These are phyloP conservation scores for Cottus gobio DNA, from an alignment of 2,113 vertebrate genomes.

Conservation along the genomic window DNA sequence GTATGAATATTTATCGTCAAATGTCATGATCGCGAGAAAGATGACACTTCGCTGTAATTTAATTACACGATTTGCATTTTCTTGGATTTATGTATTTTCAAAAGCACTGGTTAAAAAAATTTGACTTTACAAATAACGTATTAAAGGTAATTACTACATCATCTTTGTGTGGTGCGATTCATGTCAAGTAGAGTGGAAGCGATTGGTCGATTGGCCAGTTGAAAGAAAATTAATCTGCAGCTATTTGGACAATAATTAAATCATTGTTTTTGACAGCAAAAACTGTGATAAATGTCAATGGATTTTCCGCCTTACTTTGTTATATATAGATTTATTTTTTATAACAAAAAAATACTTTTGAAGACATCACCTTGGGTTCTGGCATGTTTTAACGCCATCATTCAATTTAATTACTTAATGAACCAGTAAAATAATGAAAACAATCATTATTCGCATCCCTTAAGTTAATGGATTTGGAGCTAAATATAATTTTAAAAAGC, in stretches of 20 bases:
- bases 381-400: neutral
- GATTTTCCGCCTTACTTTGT: neutral
- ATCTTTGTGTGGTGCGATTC: no score
- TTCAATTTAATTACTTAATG: neutral
- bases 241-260: neutral
- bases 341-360: neutral
- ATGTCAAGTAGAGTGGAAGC: neutral
- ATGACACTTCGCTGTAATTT: neutral
- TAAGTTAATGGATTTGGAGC: neutral
- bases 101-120: no score
- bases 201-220: neutral
- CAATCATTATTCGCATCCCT: neutral
- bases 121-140: no score
- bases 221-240: neutral
- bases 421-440: neutral
- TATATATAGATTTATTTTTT: neutral
- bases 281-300: no score
- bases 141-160: no score
- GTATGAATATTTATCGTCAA: neutral
- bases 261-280: neutral
- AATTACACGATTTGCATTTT: neutral
- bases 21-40: neutral
- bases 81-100: neutral
- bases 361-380: neutral
- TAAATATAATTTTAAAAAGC: neutral